phyloP scores from a whole-genome alignment of 2,888 invertebrate species.

The Siphlonurus alternatus region DNA sequence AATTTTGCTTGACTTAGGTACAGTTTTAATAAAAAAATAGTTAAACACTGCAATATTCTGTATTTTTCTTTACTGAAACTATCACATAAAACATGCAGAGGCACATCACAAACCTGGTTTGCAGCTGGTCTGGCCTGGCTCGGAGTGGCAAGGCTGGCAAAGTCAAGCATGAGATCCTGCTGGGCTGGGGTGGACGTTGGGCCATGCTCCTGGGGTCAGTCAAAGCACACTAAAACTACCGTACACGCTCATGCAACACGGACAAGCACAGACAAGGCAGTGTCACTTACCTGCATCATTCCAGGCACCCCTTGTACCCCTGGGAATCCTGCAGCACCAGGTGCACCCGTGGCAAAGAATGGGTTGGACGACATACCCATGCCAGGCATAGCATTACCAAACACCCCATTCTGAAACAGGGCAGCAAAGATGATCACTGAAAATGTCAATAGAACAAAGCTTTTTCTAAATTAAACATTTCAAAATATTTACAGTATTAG shows the following conservation, averaged over 20 bases:
- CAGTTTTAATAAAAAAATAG: no score
- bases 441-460: no score
- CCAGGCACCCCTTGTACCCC: neutral
- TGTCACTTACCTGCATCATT: neutral
- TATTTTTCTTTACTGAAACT: no score
- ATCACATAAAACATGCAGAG: no score
- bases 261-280: no score
- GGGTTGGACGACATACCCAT: constrained; percentile 14
- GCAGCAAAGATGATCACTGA: neutral
- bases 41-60: no score
- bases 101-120: neutral
- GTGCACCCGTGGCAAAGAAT: constrained; percentile 14
- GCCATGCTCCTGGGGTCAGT: constrained; percentile 7
- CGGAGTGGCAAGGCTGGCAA: neutral
- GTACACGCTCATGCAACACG: neutral
- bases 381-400: constrained; percentile 8
- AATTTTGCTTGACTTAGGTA: no score
- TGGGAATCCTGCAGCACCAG: constrained; percentile 4
- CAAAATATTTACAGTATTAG: no score
- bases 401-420: constrained; percentile 13
- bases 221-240: constrained; percentile 6
- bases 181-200: constrained; percentile 2
- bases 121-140: neutral
- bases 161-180: constrained; percentile 9
- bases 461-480: no score